These are phyloP conservation scores for Astyanax mexicanus DNA, from an alignment of 2,797 vertebrate genomes.

Conservation along the genomic window DNA sequence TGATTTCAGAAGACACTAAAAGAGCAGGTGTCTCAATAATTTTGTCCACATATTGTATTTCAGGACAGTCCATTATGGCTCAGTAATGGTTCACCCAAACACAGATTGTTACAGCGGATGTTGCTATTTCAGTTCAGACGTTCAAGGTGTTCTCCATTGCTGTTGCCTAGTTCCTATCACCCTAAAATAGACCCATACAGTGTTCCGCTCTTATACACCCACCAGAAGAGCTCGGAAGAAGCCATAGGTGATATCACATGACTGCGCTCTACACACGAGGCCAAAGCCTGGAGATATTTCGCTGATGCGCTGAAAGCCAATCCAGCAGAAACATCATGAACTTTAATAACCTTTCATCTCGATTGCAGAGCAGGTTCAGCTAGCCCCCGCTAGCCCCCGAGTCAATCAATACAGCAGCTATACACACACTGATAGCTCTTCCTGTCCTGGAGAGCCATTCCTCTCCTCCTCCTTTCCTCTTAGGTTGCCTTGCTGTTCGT, in stretches of 20 bases:
- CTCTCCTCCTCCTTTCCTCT: slow-evolving; percentile 65
- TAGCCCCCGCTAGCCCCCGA: background rate
- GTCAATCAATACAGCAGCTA: slow-evolving; percentile 64
- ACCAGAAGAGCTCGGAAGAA: background rate
- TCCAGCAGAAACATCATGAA: slow-evolving; percentile 21
- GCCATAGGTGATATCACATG: background rate
- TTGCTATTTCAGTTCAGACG: background rate
- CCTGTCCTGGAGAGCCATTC: slow-evolving; percentile 60
- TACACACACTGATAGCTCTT: slow-evolving; percentile 72
- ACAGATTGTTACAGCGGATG: background rate
- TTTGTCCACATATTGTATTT: too few species aligned
- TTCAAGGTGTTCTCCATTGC: background rate
- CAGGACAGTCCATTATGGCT: background rate
- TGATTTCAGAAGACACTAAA: too few species aligned
- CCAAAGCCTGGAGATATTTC: slow-evolving; percentile 5
- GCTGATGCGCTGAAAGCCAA: slow-evolving; percentile 27
- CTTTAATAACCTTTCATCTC: slow-evolving; percentile 42
- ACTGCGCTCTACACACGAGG: background rate
- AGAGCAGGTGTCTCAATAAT: too few species aligned
- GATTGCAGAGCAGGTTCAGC: slow-evolving; percentile 20
- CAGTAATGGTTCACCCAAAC: background rate
- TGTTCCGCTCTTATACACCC: slow-evolving; percentile 5
- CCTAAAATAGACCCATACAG: background rate
- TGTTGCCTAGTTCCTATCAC: background rate
- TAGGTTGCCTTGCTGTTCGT: slow-evolving; percentile 53